These are phyloP conservation scores for Colletes latitarsis DNA, from an alignment of 1,140 invertebrate species.

Conservation along the genomic window DNA sequence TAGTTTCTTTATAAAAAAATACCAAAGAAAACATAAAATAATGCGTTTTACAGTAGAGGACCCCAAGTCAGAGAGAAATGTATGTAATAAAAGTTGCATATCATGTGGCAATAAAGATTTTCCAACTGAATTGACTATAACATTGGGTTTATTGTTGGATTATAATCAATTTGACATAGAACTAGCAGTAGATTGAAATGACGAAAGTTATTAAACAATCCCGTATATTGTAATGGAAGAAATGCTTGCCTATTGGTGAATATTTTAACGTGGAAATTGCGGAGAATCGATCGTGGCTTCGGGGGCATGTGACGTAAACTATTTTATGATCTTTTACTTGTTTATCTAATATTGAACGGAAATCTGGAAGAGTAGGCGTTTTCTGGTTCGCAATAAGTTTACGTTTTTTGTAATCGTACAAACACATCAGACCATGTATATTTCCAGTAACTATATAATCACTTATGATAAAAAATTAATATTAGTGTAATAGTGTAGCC, in stretches of 20 bases:
- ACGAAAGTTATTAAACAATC: not conserved
- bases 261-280: slow-evolving; percentile 59
- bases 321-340: slow-evolving; percentile 45
- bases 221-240: not conserved
- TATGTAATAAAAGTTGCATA: too few relatives aligned
- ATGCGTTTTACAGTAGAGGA: too few relatives aligned
- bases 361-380: slow-evolving; percentile 53
- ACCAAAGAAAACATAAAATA: too few relatives aligned
- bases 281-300: slow-evolving; percentile 33
- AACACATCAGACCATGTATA: slow-evolving; percentile 26
- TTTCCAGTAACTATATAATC: slow-evolving; percentile 61
- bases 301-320: slow-evolving; percentile 55
- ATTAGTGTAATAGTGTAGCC: not conserved
- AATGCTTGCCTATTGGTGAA: slow-evolving; percentile 51
- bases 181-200: too few relatives aligned
- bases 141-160: too few relatives aligned
- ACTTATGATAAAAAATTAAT: slow-evolving; percentile 42
- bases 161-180: too few relatives aligned
- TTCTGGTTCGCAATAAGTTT: slow-evolving; percentile 34
- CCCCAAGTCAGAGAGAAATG: too few relatives aligned
- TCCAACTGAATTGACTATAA: too few relatives aligned
- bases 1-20: too few relatives aligned
- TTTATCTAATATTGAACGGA: slow-evolving; percentile 31
- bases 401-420: slow-evolving; percentile 59
- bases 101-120: too few relatives aligned